A percentile compares a stretch with the other conserved stretches of the same genome.
phyloP scores from a whole-genome alignment of 1,140 invertebrate genomes.

The Drosophila baimaii region DNA sequence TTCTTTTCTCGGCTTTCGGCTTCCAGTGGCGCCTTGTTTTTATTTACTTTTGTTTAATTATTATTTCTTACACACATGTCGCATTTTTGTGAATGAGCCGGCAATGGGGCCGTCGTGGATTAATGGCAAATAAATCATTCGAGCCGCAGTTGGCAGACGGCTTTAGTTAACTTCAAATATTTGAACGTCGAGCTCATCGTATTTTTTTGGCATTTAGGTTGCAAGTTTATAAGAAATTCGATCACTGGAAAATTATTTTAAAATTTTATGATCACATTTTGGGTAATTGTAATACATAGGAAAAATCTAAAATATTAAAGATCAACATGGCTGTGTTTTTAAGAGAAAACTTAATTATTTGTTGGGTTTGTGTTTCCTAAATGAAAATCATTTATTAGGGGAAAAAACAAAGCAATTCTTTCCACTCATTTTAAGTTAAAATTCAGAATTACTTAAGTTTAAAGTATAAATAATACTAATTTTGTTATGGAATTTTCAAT shows the following conservation, averaged over 20 bases:
- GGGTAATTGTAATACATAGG: not conserved
- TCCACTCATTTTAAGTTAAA: no score
- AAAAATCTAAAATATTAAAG: no score
- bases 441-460: no score
- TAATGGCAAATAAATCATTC: slow-evolving; percentile 66
- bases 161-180: slow-evolving; percentile 44
- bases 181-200: slow-evolving; percentile 57
- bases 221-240: not conserved
- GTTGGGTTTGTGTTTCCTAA: no score
- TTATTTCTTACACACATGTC: slow-evolving; percentile 75
- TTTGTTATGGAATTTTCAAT: no score
- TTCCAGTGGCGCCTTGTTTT: slow-evolving; percentile 74
- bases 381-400: no score
- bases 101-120: not conserved
- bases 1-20: slow-evolving; percentile 15
- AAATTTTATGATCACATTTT: not conserved
- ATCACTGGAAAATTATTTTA: not conserved
- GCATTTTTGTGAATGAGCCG: slow-evolving; percentile 63
- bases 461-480: no score
- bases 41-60: slow-evolving; percentile 77
- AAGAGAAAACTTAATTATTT: no score
- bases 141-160: slow-evolving; percentile 17
- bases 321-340: no score
- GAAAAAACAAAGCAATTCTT: no score
- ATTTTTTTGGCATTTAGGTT: not conserved